A percentile compares a stretch with the other conserved stretches of the same genome.
Conservation (phyloP, 2,113 vertebrate species). For the Malurus elegans region DNA sequence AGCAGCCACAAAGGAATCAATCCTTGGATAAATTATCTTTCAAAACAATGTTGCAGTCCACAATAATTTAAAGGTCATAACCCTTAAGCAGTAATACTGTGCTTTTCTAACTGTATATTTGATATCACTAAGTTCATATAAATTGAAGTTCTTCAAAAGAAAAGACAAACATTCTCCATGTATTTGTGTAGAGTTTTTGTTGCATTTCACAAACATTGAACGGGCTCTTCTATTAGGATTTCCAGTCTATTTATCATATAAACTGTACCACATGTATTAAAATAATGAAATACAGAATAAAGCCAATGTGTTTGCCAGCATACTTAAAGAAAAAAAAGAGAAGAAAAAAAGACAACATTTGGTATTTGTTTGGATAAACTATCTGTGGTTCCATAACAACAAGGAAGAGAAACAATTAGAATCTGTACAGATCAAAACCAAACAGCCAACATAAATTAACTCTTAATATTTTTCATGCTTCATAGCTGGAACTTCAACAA, state of each 20-base stretch:
- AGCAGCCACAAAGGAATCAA: not conserved
- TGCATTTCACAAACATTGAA: not conserved
- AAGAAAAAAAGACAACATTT: not conserved
- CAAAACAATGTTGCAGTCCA: not conserved
- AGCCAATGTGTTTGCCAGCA: not conserved
- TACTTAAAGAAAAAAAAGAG: not conserved
- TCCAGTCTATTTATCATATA: not conserved
- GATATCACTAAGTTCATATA: not conserved
- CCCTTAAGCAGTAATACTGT: not conserved
- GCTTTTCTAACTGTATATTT: not conserved
- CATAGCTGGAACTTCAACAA: not conserved
- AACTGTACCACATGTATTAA: not conserved
- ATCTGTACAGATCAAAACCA: not conserved
- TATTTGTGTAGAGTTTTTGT: not conserved
- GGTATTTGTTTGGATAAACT: constrained; percentile 27
- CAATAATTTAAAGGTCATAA: not conserved
- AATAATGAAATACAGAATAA: not conserved
- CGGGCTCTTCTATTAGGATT: not conserved
- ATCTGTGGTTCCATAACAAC: constrained; percentile 1
- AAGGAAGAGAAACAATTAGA: not conserved
- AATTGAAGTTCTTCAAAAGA: not conserved
- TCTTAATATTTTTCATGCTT: not conserved
- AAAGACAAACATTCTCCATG: rapidly evolving
- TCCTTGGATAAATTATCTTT: not conserved
- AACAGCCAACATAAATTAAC: not conserved